These are phyloP conservation scores for Drosophila orena DNA, from an alignment of 1,140 invertebrate species.

Conservation along the genomic window DNA sequence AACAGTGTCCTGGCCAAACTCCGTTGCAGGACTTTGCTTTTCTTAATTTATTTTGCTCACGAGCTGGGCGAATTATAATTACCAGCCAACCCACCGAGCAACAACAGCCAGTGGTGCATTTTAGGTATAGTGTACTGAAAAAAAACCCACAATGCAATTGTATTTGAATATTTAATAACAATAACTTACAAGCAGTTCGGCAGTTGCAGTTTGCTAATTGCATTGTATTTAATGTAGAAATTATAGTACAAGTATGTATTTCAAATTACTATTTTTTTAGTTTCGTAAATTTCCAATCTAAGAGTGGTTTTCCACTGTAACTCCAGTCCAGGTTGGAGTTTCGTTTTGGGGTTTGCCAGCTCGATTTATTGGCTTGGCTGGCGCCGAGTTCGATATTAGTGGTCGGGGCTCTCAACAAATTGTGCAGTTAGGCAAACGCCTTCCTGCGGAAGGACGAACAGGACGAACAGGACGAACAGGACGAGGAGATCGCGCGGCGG, in stretches of 20 bases:
- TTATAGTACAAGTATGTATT: neutral
- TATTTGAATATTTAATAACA: neutral
- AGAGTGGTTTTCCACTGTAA: constrained; percentile 7
- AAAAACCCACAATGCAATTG: neutral
- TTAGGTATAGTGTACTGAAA: constrained; percentile 2
- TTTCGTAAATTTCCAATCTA: neutral
- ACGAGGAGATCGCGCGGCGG: constrained; percentile 3
- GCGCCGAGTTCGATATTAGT: constrained; percentile 73
- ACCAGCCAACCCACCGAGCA: constrained; percentile 43
- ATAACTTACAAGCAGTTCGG: neutral
- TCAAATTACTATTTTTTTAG: neutral
- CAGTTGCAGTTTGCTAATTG: too few species aligned
- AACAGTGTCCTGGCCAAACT: constrained; percentile 31
- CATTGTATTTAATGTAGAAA: neutral
- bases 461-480: neutral
- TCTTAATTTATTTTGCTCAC: constrained; percentile 83
- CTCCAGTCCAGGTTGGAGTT: constrained; percentile 27
- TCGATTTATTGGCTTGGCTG: constrained; percentile 73
- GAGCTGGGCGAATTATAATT: constrained; percentile 76
- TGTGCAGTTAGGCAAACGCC: constrained; percentile 34
- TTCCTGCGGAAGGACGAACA: constrained; percentile 5
- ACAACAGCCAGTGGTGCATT: constrained; percentile 14
- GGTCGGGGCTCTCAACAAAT: constrained; percentile 58
- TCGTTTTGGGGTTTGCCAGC: constrained; percentile 38
- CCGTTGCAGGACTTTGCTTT: constrained; percentile 64